phyloP scores from a whole-genome alignment of 2,113 vertebrate genomes.

The Saguinus midas region DNA sequence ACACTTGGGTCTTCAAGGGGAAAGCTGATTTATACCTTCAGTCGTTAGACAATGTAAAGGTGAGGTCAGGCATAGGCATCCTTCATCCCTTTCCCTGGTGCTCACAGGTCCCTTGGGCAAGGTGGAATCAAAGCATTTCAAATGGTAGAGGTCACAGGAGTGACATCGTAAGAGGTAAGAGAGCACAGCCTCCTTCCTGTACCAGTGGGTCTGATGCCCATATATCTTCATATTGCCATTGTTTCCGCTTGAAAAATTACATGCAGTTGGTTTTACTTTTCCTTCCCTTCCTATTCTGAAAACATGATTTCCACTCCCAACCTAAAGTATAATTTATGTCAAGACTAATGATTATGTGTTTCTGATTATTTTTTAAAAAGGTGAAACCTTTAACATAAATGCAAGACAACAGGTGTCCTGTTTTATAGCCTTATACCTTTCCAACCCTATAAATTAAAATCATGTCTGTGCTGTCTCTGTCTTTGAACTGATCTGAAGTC shows the following conservation, averaged over 20 bases:
- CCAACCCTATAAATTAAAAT: slow-evolving; percentile 22
- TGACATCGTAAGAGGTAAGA: slow-evolving; percentile 73
- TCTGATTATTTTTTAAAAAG: slow-evolving; percentile 66
- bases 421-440: slow-evolving; percentile 48
- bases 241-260: slow-evolving; percentile 80
- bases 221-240: slow-evolving; percentile 79
- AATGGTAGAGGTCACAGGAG: slow-evolving; percentile 80
- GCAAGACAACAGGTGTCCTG: slow-evolving; percentile 74
- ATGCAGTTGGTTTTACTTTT: slow-evolving; percentile 72
- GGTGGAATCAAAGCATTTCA: slow-evolving; percentile 82
- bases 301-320: slow-evolving; percentile 65
- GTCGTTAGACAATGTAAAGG: slow-evolving; percentile 79
- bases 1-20: slow-evolving; percentile 67
- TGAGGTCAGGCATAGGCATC: slow-evolving; percentile 81
- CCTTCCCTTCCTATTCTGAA: slow-evolving; percentile 75
- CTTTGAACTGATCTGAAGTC: neutral
- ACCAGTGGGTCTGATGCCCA: slow-evolving; percentile 65
- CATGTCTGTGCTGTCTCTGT: neutral
- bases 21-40: slow-evolving; percentile 80
- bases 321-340: slow-evolving; percentile 68
- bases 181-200: slow-evolving; percentile 77
- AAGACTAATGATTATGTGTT: slow-evolving; percentile 58
- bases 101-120: slow-evolving; percentile 81
- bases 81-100: slow-evolving; percentile 77
- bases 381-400: slow-evolving; percentile 19